These are phyloP conservation scores for Dromiciops gliroides DNA, from an alignment of 2,113 vertebrate species.

Conservation along the genomic window DNA sequence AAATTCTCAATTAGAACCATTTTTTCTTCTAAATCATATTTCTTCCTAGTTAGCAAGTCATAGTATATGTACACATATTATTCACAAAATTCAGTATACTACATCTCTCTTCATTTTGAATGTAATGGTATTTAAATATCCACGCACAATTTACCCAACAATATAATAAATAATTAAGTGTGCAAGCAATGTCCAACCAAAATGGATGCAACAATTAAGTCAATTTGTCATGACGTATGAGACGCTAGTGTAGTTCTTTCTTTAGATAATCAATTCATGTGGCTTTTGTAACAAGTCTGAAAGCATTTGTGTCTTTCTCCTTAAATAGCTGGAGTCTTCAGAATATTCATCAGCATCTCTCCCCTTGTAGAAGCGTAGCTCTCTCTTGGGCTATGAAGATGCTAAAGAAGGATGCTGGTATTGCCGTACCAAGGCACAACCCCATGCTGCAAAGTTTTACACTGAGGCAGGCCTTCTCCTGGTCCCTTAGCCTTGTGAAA, in stretches of 20 bases:
- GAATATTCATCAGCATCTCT: conserved; percentile 8
- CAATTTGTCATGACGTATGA: background rate
- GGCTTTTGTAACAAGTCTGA: background rate
- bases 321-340: background rate
- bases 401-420: background rate
- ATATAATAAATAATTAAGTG: background rate
- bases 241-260: background rate
- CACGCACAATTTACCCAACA: background rate
- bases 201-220: background rate
- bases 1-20: background rate
- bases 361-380: conserved; percentile 23
- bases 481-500: background rate
- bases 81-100: background rate
- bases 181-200: background rate
- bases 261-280: background rate
- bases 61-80: background rate
- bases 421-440: background rate
- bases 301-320: background rate
- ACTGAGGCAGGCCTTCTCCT: background rate
- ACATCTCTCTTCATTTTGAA: background rate
- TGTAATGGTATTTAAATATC: background rate
- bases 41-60: background rate
- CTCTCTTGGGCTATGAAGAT: conserved; percentile 1
- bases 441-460: no score
- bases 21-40: background rate